Percentiles rank a stretch among this genome's conserved stretches.
Evolutionary conservation across 2,888 invertebrate species (phyloP).

Genomic region (Vannuccia rotundouncinata): DNA sequence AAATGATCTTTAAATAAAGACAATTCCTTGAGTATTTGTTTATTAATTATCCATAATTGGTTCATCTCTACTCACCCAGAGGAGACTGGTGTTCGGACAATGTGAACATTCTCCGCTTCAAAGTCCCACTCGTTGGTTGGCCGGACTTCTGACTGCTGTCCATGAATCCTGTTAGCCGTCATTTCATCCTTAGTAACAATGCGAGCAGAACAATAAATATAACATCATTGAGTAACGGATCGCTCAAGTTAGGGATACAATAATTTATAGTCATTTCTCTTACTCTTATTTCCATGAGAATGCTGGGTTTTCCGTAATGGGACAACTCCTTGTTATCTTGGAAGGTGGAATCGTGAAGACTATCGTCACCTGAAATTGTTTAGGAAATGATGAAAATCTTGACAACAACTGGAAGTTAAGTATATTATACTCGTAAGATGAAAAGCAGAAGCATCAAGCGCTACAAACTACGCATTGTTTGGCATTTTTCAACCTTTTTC

Average conservation of each 20-base stretch:
- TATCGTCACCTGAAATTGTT: neutral
- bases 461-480: too few species aligned
- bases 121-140: slow-evolving; percentile 29
- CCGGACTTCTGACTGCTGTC: neutral
- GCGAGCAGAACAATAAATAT: neutral
- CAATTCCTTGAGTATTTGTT: too few species aligned
- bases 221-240: neutral
- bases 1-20: too few species aligned
- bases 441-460: too few species aligned
- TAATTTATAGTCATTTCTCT: neutral
- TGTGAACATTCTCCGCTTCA: slow-evolving; percentile 33
- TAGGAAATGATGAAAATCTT: too few species aligned
- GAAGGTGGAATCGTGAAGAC: neutral
- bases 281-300: neutral
- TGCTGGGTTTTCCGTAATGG: neutral
- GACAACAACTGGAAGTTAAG: too few species aligned
- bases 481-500: too few species aligned
- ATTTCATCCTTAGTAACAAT: slow-evolving; percentile 19
- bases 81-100: slow-evolving; percentile 33
- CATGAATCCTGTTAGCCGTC: neutral
- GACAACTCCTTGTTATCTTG: neutral
- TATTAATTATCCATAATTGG: too few species aligned
- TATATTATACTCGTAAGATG: too few species aligned
- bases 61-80: slow-evolving; percentile 30
- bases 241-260: neutral